Conservation (phyloP, 2,888 invertebrate genomes). For the Gryllus longicercus region DNA sequence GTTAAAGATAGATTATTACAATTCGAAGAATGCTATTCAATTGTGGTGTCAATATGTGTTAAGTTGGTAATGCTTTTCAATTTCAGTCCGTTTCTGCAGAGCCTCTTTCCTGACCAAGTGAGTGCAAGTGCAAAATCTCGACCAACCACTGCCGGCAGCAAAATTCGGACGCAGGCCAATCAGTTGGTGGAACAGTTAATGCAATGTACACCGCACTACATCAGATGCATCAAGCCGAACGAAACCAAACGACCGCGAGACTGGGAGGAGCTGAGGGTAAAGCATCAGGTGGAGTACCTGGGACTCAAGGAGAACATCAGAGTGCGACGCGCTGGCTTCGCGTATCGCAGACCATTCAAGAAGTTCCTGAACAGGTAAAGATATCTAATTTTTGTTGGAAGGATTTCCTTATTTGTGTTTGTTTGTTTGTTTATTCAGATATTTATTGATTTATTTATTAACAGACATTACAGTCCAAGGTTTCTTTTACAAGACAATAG, state of each 20-base stretch:
- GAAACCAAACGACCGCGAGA: constrained; percentile 63
- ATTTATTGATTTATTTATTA: too few relatives aligned
- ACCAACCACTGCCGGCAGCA: constrained; percentile 63
- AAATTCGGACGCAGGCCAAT: constrained; percentile 65
- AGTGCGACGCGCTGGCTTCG: constrained; percentile 65
- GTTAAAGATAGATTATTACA: too few relatives aligned
- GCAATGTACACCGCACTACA: constrained; percentile 66
- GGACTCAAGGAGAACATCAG: constrained; percentile 66
- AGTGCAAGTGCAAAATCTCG: constrained; percentile 51
- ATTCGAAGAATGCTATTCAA: too few relatives aligned
- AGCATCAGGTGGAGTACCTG: constrained; percentile 65
- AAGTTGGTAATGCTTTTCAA: constrained; percentile 22
- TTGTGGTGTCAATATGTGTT: too few relatives aligned
- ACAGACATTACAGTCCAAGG: too few relatives aligned
- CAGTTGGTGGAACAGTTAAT: constrained; percentile 61
- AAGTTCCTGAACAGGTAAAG: constrained; percentile 58
- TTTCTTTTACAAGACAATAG: too few relatives aligned
- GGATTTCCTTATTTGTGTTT: too few relatives aligned
- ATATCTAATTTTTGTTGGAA: too few relatives aligned
- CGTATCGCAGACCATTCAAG: constrained; percentile 59
- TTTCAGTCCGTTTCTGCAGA: constrained; percentile 55
- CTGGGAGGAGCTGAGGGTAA: constrained; percentile 62
- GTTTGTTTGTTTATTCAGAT: too few relatives aligned
- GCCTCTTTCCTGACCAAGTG: constrained; percentile 56
- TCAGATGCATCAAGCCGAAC: constrained; percentile 66